Evolutionary conservation across 2,888 invertebrate genomes (phyloP).

Genomic region (Augiades crinisus): DNA sequence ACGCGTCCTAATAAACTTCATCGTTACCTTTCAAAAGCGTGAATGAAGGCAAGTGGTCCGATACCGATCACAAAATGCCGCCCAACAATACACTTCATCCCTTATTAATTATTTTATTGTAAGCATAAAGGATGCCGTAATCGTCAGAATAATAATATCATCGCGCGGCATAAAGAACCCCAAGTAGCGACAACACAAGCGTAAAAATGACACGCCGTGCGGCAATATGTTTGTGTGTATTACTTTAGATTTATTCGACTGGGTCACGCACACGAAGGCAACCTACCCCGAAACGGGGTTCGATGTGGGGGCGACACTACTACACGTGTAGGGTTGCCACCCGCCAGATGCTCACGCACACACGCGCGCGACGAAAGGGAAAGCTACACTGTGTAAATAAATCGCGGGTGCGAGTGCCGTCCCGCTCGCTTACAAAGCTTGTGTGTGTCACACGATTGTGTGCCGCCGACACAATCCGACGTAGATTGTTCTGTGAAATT

Average conservation of each 20-base stretch:
- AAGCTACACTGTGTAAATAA: conserved; percentile 80
- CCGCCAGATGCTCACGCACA: conserved; percentile 77
- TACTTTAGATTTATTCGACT: conserved; percentile 79
- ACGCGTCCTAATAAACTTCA: conserved; percentile 55
- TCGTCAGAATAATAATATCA: conserved; percentile 81
- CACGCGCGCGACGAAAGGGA: conserved; percentile 67
- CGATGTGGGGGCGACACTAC: conserved; percentile 65
- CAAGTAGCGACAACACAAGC: conserved; percentile 78
- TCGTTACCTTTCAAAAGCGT: conserved; percentile 62
- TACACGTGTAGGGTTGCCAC: conserved; percentile 55
- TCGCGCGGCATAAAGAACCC: conserved; percentile 77
- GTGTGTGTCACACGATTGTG: conserved; percentile 72
- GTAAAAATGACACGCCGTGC: conserved; percentile 78
- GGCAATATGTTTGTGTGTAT: conserved; percentile 80
- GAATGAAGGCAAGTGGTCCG: conserved; percentile 65
- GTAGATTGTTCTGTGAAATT: conserved; percentile 81
- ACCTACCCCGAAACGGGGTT: conserved; percentile 67
- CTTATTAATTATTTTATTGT: conserved; percentile 82
- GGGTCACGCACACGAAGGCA: conserved; percentile 71
- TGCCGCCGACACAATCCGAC: conserved; percentile 70
- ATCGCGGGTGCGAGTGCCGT: conserved; percentile 68
- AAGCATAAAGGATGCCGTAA: conserved; percentile 80
- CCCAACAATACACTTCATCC: conserved; percentile 76
- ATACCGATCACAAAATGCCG: conserved; percentile 73
- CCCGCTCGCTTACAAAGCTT: conserved; percentile 68